A percentile compares a stretch with the other conserved stretches of the same genome.
Conservation (phyloP, 2,888 invertebrate genomes). For the Epinotia brunnichana region DNA sequence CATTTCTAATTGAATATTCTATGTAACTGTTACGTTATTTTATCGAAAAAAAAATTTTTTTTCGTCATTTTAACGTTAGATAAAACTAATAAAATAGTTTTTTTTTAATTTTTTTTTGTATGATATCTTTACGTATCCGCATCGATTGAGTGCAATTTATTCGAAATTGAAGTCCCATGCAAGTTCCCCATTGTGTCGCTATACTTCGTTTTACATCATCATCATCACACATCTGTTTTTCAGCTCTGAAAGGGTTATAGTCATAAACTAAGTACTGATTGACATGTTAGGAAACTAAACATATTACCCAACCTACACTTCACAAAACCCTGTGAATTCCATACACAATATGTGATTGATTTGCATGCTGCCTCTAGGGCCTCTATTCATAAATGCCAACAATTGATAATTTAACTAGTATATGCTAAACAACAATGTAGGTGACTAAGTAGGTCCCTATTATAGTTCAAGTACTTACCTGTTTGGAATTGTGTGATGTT, state of each 20-base stretch:
- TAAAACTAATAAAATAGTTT: no score
- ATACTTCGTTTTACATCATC: no score
- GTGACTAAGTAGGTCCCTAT: conserved; percentile 3
- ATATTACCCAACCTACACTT: conserved; percentile 1
- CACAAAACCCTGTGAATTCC: conserved; percentile 16
- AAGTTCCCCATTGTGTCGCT: no score
- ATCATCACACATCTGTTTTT: no score
- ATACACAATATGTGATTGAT: conserved; percentile 38
- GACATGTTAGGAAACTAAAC: background rate
- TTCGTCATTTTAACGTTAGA: no score
- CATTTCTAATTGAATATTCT: no score
- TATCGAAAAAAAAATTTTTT: no score
- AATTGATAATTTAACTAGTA: conserved; percentile 35
- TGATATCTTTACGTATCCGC: no score
- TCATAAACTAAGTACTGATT: background rate
- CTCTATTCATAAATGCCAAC: conserved; percentile 39
- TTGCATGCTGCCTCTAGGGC: conserved; percentile 39
- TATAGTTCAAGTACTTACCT: conserved; percentile 1
- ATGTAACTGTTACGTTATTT: no score
- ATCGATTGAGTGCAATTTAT: no score
- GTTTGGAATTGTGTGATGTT: conserved; percentile 13
- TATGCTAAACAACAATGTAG: conserved; percentile 18
- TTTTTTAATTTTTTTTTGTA: no score
- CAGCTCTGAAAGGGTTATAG: background rate
- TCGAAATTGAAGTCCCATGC: no score